phyloP scores from a whole-genome alignment of 2,888 invertebrate species.

The Abscondita cerata region DNA sequence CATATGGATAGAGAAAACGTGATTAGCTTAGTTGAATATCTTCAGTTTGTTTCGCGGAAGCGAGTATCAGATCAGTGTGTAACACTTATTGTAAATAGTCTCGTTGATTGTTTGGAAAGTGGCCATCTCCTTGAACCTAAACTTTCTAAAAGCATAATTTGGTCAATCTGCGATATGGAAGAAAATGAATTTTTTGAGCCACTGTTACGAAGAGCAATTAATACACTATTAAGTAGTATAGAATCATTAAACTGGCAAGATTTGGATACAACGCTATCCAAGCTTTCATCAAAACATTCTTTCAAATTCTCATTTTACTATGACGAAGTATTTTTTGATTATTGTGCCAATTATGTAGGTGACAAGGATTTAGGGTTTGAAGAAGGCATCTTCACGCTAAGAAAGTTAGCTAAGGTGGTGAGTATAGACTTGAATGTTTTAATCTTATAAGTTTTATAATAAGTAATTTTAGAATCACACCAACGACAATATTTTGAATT shows the following conservation, averaged over 20 bases:
- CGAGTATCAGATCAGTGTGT: constrained; percentile 62
- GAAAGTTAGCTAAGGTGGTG: constrained; percentile 65
- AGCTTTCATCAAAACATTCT: constrained; percentile 59
- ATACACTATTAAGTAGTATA: constrained; percentile 58
- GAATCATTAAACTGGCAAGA: constrained; percentile 60
- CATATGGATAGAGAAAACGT: constrained; percentile 66
- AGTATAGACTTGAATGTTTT: constrained; percentile 55
- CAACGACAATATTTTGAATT: constrained; percentile 65
- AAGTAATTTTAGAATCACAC: constrained; percentile 62
- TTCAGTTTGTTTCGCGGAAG: constrained; percentile 63
- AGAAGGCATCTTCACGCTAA: constrained; percentile 60
- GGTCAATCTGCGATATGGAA: constrained; percentile 64
- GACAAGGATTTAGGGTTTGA: constrained; percentile 63
- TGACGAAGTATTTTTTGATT: constrained; percentile 67
- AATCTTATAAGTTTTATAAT: not conserved
- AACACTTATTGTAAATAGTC: constrained; percentile 62
- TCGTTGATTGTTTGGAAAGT: constrained; percentile 59
- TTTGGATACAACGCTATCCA: constrained; percentile 61
- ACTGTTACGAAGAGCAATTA: constrained; percentile 62
- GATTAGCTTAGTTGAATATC: constrained; percentile 61
- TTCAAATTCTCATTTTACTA: constrained; percentile 65
- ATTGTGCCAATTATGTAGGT: constrained; percentile 62
- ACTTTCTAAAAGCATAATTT: constrained; percentile 63
- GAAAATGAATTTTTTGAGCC: constrained; percentile 59
- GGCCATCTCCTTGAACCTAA: constrained; percentile 57